Evolutionary conservation across 2,113 vertebrate genomes (phyloP), one percentile per base, ranked within the genome.

Genomic region (Beaufortia kweichowensis): DNA sequence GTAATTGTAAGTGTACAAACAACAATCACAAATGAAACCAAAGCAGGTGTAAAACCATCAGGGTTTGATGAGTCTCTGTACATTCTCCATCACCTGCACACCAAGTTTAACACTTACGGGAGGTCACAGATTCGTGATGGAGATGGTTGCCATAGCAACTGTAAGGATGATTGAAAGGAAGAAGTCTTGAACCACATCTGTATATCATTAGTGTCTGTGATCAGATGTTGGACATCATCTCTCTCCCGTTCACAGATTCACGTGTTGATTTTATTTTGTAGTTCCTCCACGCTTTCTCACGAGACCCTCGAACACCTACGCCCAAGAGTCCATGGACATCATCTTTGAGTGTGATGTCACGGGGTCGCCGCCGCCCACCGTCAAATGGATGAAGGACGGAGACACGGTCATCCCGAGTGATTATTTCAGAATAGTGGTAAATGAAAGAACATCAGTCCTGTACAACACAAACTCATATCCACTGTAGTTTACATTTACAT

Each of bases 371-470:
- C 83, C 94, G 0, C 97, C 97, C 15, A 94, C 95, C 0, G 95
- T 99, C 76, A 98, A 95, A 65, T 99, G 97, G 97, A 92, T 99
- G 77, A 99, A 99, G 88, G 98, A 99, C 3, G 97, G 96, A 71
- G 97, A 99, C 0, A 85, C 98, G 21, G 97, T 99, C 65, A 99
- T 99, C 78, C 97, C 97, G 31, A 98, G 97, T 4, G 97, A 99
- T 88, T 99, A 99, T 86, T 99, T 99, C 88, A 98, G 97, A 88
- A 98, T 99, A 10, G 91, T 98, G 62, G 97, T 99, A 79, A 93
- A 96, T 90, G 78, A 17, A 35, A 23, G n/a, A n/a, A n/a, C n/a
- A n/a, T n/a, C n/a, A n/a, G n/a, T n/a, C n/a, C n/a, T n/a, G n/a
- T n/a, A n/a, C n/a, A n/a, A n/a, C n/a, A n/a, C n/a, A n/a, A n/a